Evolutionary conservation across 2,888 invertebrate genomes (phyloP).

Genomic region (Chrysodeixis includens): DNA sequence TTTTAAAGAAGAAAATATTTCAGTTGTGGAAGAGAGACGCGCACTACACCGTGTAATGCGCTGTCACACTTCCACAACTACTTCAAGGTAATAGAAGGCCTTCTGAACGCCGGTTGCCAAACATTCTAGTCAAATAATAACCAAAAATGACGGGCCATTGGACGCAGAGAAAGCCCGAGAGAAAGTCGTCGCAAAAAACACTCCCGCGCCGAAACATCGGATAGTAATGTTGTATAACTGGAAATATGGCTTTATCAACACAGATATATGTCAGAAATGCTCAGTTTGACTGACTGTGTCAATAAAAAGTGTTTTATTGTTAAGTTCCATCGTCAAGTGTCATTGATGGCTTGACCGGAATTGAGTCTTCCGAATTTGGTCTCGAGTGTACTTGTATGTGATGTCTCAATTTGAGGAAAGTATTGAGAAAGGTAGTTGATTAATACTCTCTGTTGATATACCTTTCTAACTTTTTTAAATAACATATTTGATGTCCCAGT

Average conservation of each 20-base stretch:
- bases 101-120: slow-evolving; percentile 4
- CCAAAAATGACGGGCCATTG: slow-evolving; percentile 58
- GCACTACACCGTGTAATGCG: too few species aligned
- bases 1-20: too few species aligned
- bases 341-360: neutral
- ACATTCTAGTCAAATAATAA: slow-evolving; percentile 55
- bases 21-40: too few species aligned
- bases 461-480: too few species aligned
- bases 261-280: slow-evolving; percentile 29
- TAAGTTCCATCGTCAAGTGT: neutral
- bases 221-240: slow-evolving; percentile 58
- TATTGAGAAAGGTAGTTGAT: neutral
- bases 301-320: slow-evolving; percentile 3
- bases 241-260: slow-evolving; percentile 42
- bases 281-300: slow-evolving; percentile 3
- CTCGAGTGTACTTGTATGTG: neutral
- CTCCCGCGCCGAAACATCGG: slow-evolving; percentile 59
- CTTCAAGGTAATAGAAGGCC: too few species aligned
- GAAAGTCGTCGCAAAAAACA: slow-evolving; percentile 74
- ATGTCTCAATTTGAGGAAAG: neutral
- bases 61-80: too few species aligned
- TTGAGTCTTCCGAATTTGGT: neutral
- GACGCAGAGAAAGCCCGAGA: slow-evolving; percentile 72
- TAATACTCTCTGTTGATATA: too few species aligned
- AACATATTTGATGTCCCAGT: too few species aligned